These are phyloP conservation scores for Agriopis aurantiaria DNA, from an alignment of 2,888 invertebrate species.

Conservation along the genomic window DNA sequence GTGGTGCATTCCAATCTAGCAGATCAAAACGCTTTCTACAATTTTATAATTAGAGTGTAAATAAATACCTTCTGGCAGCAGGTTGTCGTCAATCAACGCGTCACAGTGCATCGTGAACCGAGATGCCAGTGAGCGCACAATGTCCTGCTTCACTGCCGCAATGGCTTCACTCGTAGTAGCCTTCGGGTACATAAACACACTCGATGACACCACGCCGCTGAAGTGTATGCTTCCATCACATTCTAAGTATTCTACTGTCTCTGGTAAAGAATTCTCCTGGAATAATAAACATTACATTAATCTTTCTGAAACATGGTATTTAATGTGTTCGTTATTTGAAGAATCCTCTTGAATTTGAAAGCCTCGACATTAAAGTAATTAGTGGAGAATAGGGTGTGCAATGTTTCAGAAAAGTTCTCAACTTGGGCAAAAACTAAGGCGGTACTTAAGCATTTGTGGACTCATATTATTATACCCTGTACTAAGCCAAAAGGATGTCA, in stretches of 20 bases:
- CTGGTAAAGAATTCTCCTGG: slow-evolving; percentile 79
- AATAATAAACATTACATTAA: slow-evolving; percentile 28
- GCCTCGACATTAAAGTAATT: too few relatives aligned
- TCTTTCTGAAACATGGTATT: background rate
- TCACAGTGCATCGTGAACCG: slow-evolving; percentile 97
- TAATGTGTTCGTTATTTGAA: too few relatives aligned
- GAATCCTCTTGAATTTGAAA: too few relatives aligned
- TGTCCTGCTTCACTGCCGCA: slow-evolving; percentile 92
- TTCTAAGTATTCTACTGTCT: slow-evolving; percentile 82
- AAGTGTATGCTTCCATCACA: slow-evolving; percentile 90
- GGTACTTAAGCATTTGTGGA: too few relatives aligned
- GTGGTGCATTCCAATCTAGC: too few relatives aligned
- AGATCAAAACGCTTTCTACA: too few relatives aligned
- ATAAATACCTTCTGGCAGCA: slow-evolving; percentile 88
- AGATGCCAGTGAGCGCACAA: slow-evolving; percentile 93
- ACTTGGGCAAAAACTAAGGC: too few relatives aligned
- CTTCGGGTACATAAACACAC: slow-evolving; percentile 93
- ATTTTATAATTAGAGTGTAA: too few relatives aligned
- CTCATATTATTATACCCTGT: too few relatives aligned
- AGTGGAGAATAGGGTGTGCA: too few relatives aligned
- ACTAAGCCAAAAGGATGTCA: too few relatives aligned
- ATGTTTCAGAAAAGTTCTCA: too few relatives aligned
- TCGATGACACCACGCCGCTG: slow-evolving; percentile 90
- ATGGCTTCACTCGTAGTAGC: slow-evolving; percentile 91
- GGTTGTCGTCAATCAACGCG: slow-evolving; percentile 94